Percentiles rank a stretch among this genome's conserved stretches.
phyloP scores from a whole-genome alignment of 2,888 invertebrate species.

The Erebia aethiops region DNA sequence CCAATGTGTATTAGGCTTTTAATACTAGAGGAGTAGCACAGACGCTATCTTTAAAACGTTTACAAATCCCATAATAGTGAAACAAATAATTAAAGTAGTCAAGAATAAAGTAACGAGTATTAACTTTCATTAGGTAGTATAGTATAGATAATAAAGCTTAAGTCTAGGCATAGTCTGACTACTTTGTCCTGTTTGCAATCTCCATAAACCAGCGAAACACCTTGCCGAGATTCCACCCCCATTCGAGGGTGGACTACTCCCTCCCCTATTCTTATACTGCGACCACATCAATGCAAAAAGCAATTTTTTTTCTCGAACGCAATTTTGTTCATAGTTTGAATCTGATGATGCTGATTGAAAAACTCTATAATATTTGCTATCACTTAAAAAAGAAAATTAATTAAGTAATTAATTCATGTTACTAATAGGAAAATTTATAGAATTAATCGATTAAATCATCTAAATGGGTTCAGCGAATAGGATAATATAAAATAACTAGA shows the following conservation, averaged over 20 bases:
- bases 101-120: too few species aligned
- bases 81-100: not conserved
- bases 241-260: slow-evolving; percentile 42
- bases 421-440: not conserved
- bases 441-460: not conserved
- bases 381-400: not conserved
- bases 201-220: slow-evolving; percentile 82
- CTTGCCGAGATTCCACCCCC: slow-evolving; percentile 64
- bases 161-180: slow-evolving; percentile 72
- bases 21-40: not conserved
- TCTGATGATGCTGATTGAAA: not conserved
- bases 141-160: slow-evolving; percentile 21
- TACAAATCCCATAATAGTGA: not conserved
- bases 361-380: too few species aligned
- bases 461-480: slow-evolving; percentile 7
- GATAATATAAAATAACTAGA: not conserved
- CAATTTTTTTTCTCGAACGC: not conserved
- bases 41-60: not conserved
- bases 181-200: slow-evolving; percentile 80
- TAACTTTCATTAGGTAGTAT: too few species aligned
- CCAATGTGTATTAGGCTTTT: not conserved
- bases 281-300: slow-evolving; percentile 20
- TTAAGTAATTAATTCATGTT: not conserved
- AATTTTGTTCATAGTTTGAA: not conserved
- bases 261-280: slow-evolving; percentile 33